Evolutionary conservation across 2,797 vertebrate species (phyloP), one percentile per base, ranked within the genome.

Genomic region (Hippopotamyrus pictus): DNA sequence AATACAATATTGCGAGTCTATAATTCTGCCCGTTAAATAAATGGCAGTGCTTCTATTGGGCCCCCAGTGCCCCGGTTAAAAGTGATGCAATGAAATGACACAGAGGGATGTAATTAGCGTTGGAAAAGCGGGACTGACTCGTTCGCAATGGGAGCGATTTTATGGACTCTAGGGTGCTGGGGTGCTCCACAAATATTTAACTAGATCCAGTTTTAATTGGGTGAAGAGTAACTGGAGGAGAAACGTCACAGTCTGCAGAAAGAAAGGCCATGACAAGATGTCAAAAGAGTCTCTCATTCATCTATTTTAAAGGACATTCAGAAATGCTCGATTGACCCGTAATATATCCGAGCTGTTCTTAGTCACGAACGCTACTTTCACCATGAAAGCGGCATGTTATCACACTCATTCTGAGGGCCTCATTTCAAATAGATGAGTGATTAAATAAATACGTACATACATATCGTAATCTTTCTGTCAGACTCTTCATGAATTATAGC

Each of bases 61-160:
- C 91, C 90, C 93, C 90, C 88, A 91, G 92, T 92, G 92, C 93
- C 94, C 94, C 89, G 92, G 94, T 95, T 93, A 92, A 91, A 92
- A 93, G 89, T 88, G 90, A 53, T 83, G 90, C 93, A 94, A 95
- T 95, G 93, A 94, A 91, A 94, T 93, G 90, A 92, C 91, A 91
- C 90, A 85, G 92, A 90, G 89, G 92, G 93, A 91, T 89, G 93
- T 94, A 94, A 96, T 95, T 95, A 94, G 94, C 94, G 95, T 95
- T 95, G 95, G 92, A 95, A 86, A 94, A 92, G 76, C n/a, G 89
- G 90, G 82, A 91, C 90, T 46, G 91, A 91, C 92, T 94, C 93
- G 93, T 92, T 93, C 91, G 90, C 92, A 93, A 94, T 93, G 93
- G 92, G 92, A 90, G 87, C 65, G 82, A 92, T 85, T 88, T 91